Evolutionary conservation across 2,888 invertebrate species (phyloP), one percentile per base, ranked within the genome.

Genomic region (Venusia cambrica): DNA sequence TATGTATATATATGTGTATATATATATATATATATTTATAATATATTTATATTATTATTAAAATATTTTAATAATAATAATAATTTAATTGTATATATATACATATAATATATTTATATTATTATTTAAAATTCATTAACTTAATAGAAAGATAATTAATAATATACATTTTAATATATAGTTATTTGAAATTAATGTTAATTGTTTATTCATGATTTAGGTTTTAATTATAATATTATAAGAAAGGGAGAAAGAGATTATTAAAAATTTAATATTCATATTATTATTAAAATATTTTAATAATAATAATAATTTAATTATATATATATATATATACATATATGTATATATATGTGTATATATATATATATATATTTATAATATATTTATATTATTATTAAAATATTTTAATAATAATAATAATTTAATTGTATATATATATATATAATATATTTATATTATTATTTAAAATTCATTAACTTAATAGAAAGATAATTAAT

Each of bases 201-300:
- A 62, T 62, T 62, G 58, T 47, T 53, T 47, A 38, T 37, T 53
- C 11, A 16, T 1, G 1, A 53, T 24, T 31, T 45, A 20, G 20
- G 31, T 48, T 59, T 62, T 48, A 58, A 41, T 48, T 46, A 47
- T 5, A 54, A 54, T 59, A 55, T 58, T 60, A 62, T 52, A 22
- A 57, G 38, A 48, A 31, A 52, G 50, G 51, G 6, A 18, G 17
- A 47, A 1, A 46, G 10, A 50, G 39, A 58, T 52, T 55, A 54
- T 48, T 57, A 46, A 43, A 27, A 37, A 38, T 38, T 50, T 38
- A 42, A 50, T 44, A 43, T 24, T 36, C 17, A 39, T 39, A 27
- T 37, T 29, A 40, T 37, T 24, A 36, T 29, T 17, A 13, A 33
- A 31, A 29, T 33, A 35, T 31, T 35, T 30, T 35, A 35, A 38